phyloP scores from a whole-genome alignment of 1,140 invertebrate genomes.

The Zophobas morio region DNA sequence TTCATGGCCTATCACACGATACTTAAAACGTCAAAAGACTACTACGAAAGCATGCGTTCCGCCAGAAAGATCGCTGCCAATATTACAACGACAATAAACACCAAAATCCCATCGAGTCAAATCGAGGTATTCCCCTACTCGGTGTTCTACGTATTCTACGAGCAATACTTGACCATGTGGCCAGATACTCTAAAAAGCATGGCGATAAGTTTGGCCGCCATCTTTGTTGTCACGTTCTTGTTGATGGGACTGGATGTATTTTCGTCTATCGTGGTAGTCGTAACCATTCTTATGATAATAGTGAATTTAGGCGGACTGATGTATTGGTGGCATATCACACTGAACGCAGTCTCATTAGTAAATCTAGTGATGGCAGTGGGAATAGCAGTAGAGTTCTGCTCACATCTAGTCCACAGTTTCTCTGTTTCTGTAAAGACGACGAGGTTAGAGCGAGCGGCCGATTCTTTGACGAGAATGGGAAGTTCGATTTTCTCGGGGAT shows the following conservation, averaged over 20 bases:
- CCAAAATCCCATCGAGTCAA: not conserved
- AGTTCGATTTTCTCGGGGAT: slow-evolving; percentile 98
- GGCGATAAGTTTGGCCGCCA: slow-evolving; percentile 88
- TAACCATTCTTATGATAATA: slow-evolving; percentile 95
- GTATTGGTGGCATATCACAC: slow-evolving; percentile 96
- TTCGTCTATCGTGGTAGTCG: slow-evolving; percentile 89
- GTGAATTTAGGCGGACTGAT: slow-evolving; percentile 95
- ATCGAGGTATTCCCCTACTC: slow-evolving; percentile 97
- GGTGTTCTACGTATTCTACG: slow-evolving; percentile 99
- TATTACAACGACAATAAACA: slow-evolving; percentile 63
- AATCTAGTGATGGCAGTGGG: slow-evolving; percentile 99
- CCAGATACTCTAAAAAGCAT: slow-evolving; percentile 90
- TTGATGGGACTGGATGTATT: slow-evolving; percentile 94
- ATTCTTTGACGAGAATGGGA: slow-evolving; percentile 92
- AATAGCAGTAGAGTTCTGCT: slow-evolving; percentile 98
- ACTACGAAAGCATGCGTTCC: slow-evolving; percentile 88
- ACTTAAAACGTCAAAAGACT: slow-evolving; percentile 93
- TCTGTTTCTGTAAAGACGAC: slow-evolving; percentile 81
- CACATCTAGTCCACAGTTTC: slow-evolving; percentile 96
- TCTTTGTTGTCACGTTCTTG: slow-evolving; percentile 95
- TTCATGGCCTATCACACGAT: slow-evolving; percentile 98
- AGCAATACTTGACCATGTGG: slow-evolving; percentile 99
- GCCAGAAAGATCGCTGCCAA: slow-evolving; percentile 78
- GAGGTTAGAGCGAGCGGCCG: slow-evolving; percentile 82
- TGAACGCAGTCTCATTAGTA: slow-evolving; percentile 98